Evolutionary conservation across 2,888 invertebrate genomes (phyloP).

Genomic region (Coronaproctus castanopsis): DNA sequence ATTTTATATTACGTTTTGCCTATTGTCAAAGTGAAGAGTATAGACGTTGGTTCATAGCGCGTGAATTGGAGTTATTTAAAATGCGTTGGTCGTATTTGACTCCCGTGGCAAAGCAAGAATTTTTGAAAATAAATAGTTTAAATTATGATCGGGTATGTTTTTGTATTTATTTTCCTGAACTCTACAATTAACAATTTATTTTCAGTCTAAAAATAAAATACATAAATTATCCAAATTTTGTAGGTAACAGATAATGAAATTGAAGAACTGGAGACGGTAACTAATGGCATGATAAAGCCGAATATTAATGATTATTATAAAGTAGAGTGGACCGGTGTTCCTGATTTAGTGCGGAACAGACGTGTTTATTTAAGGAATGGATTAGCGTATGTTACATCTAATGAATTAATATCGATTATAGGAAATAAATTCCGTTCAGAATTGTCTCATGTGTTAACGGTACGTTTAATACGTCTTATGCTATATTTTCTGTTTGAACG

Average conservation of each 20-base stretch:
- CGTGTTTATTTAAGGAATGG: constrained; percentile 62
- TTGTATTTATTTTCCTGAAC: no score
- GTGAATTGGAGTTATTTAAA: constrained; percentile 78
- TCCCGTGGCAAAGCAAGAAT: constrained; percentile 39
- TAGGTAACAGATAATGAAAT: constrained; percentile 26
- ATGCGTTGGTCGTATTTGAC: constrained; percentile 47
- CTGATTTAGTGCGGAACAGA: constrained; percentile 58
- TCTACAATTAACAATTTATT: not conserved
- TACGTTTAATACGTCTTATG: no score
- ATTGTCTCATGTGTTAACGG: constrained; percentile 29
- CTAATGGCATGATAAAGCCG: constrained; percentile 38
- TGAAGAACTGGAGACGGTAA: constrained; percentile 34
- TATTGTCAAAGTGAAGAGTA: constrained; percentile 75
- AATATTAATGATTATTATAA: constrained; percentile 51
- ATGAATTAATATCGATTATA: constrained; percentile 67
- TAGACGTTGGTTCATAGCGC: constrained; percentile 64
- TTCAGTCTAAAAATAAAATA: no score
- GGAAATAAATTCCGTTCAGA: constrained; percentile 49
- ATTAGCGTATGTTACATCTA: constrained; percentile 66
- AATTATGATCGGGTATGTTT: constrained; percentile 29
- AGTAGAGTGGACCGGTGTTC: constrained; percentile 67
- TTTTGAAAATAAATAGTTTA: constrained; percentile 45
- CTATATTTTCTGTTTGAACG: no score
- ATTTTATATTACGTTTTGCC: constrained; percentile 76
- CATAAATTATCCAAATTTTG: not conserved